Evolutionary conservation across 2,888 invertebrate species (phyloP).

Genomic region (Rhaphigaster nebulosa): DNA sequence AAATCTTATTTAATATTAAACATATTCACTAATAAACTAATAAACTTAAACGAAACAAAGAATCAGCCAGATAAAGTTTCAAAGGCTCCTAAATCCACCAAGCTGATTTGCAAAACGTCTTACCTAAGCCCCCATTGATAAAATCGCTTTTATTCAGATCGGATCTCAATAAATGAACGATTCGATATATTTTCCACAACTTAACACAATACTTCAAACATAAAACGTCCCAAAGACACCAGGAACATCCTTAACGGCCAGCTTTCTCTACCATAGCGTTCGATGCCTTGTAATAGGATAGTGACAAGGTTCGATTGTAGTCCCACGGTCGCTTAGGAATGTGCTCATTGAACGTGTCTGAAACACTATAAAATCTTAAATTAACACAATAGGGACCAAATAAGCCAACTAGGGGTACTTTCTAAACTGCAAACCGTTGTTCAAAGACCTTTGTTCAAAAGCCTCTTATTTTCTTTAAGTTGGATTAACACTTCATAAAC

Average conservation of each 20-base stretch:
- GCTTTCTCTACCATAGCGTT: constrained; percentile 2
- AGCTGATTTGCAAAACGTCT: background rate
- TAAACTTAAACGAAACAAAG: too few relatives aligned
- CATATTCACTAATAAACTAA: too few relatives aligned
- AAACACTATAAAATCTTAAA: constrained; percentile 12
- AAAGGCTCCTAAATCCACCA: background rate
- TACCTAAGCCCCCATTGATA: background rate
- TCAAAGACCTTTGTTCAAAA: too few relatives aligned
- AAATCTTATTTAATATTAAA: too few relatives aligned
- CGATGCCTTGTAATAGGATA: background rate
- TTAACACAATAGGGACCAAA: background rate
- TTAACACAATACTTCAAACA: background rate
- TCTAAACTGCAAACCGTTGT: background rate
- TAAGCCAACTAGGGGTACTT: background rate
- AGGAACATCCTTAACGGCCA: background rate
- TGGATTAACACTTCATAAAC: background rate
- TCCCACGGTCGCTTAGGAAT: background rate
- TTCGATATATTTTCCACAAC: background rate
- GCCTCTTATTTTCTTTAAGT: background rate
- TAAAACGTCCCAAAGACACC: background rate
- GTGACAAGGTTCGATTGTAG: background rate
- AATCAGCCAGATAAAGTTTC: background rate
- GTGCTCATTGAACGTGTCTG: background rate
- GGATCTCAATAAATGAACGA: background rate
- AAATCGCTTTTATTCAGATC: background rate